A percentile compares a stretch with the other conserved stretches of the same genome.
phyloP scores from a whole-genome alignment of 2,797 vertebrate genomes.

The Naso thynnoides region DNA sequence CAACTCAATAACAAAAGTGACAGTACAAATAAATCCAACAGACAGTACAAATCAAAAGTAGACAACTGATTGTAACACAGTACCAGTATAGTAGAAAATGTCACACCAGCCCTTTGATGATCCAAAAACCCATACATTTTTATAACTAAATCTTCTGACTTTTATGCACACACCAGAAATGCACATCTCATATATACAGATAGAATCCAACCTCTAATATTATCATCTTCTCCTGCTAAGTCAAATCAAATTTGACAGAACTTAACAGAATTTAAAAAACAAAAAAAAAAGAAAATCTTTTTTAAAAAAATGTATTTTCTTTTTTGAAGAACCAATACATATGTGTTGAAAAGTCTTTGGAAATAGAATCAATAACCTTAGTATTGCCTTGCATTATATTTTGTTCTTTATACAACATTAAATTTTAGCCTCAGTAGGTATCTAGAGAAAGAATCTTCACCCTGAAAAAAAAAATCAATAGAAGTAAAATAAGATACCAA shows the following conservation, averaged over 20 bases:
- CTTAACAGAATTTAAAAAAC: constrained; percentile 28
- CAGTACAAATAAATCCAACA: constrained; percentile 53
- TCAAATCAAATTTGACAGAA: constrained; percentile 51
- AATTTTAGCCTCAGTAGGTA: constrained; percentile 51
- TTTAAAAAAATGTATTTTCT: neutral
- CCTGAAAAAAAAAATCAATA: constrained; percentile 7
- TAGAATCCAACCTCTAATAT: constrained; percentile 55
- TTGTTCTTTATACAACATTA: constrained; percentile 61
- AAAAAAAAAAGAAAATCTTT: no score
- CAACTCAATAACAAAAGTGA: constrained; percentile 45
- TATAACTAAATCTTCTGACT: constrained; percentile 52
- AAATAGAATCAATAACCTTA: constrained; percentile 59
- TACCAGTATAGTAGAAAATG: constrained; percentile 81
- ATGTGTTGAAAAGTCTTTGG: constrained; percentile 68
- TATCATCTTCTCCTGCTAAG: constrained; percentile 31
- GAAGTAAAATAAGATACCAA: constrained; percentile 5
- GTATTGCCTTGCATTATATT: constrained; percentile 64
- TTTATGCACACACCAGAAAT: constrained; percentile 63
- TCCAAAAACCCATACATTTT: constrained; percentile 57
- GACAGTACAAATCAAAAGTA: constrained; percentile 69
- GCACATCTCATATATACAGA: constrained; percentile 72
- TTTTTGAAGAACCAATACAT: constrained; percentile 18
- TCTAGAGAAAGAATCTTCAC: constrained; percentile 3
- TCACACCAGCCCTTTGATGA: constrained; percentile 82
- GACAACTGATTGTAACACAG: constrained; percentile 73